A percentile compares a stretch with the other conserved stretches of the same genome.
Conservation (phyloP, 2,113 vertebrate genomes). For the Anarrhichthys ocellatus region DNA sequence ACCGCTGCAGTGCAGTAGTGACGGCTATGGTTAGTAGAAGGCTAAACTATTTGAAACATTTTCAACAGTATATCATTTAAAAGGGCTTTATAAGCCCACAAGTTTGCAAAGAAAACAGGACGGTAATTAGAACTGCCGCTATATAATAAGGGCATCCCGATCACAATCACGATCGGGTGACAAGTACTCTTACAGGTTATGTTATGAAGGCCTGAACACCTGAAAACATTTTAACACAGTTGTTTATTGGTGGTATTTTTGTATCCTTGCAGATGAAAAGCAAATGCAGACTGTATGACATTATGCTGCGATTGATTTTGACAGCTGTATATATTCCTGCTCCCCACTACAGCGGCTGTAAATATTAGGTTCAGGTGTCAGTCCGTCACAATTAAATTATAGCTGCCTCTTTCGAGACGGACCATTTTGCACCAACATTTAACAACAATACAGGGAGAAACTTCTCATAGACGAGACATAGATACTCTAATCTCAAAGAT, state of each 20-base stretch:
- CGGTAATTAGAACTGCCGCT: no score
- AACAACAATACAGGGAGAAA: background rate
- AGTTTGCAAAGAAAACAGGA: no score
- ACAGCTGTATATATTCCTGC: constrained; percentile 20
- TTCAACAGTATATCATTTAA: no score
- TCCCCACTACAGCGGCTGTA: constrained; percentile 23
- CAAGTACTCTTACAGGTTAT: no score
- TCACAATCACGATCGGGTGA: no score
- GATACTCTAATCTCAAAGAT: background rate
- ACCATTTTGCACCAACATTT: background rate
- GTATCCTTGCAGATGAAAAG: constrained; percentile 18
- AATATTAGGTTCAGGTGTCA: constrained; percentile 38
- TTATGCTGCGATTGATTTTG: constrained; percentile 44
- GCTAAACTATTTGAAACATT: no score
- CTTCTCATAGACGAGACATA: background rate
- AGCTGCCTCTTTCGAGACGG: background rate
- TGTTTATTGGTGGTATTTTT: constrained; percentile 36
- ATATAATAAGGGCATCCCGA: no score
- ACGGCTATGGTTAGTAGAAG: no score
- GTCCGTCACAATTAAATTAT: constrained; percentile 18
- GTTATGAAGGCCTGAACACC: background rate
- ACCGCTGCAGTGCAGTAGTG: no score
- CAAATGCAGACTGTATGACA: constrained; percentile 22
- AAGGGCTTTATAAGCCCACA: no score
- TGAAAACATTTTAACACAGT: constrained; percentile 1